Percentiles rank a stretch among this genome's conserved stretches.
phyloP scores from a whole-genome alignment of 2,888 invertebrate genomes.

The Drosophila paracracens region DNA sequence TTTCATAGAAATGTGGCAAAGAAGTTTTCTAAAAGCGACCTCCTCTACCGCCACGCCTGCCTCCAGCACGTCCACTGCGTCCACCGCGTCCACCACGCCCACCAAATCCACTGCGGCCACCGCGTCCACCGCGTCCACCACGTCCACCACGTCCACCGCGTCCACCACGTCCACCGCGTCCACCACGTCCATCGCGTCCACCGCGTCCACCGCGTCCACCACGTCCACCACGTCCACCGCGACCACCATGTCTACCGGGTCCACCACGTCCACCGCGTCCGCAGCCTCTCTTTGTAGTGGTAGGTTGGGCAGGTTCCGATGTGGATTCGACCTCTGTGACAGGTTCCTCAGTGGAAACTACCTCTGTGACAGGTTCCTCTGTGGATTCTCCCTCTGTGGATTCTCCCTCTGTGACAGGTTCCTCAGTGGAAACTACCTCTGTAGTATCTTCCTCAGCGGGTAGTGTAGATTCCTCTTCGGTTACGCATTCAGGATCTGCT shows the following conservation, averaged over 20 bases:
- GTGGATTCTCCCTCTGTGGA: no score
- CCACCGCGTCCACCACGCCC: background rate
- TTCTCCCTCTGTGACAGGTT: no score
- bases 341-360: no score
- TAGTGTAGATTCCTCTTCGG: background rate
- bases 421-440: background rate
- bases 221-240: fast-evolving
- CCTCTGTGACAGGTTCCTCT: no score
- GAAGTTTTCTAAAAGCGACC: background rate
- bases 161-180: fast-evolving
- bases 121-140: background rate
- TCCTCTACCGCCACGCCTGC: background rate
- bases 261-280: background rate
- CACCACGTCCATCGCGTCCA: no score
- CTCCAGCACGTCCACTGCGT: background rate
- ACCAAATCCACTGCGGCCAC: background rate
- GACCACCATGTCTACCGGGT: no score
- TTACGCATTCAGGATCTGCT: constrained; percentile 1
- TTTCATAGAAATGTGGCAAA: background rate
- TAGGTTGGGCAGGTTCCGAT: background rate
- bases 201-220: fast-evolving
- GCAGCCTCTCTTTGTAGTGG: background rate
- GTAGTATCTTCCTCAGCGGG: background rate
- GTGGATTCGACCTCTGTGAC: background rate
- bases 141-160: no score